Conservation (phyloP, 2,797 vertebrate genomes). For the Notolabrus celidotus region DNA sequence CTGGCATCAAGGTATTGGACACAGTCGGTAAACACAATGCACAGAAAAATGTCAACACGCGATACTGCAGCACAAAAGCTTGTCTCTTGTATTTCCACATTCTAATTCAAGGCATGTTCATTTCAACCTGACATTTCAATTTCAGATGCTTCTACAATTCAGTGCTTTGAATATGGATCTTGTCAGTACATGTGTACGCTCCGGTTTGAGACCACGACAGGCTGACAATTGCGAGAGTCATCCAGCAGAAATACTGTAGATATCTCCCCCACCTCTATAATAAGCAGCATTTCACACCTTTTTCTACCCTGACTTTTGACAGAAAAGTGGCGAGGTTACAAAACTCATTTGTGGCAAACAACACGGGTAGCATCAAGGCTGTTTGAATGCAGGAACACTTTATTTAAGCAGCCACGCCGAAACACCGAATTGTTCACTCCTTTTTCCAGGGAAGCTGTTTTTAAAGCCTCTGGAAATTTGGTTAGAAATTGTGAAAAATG, state of each 20-base stretch:
- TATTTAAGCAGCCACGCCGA: not conserved
- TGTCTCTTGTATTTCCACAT: constrained; percentile 56
- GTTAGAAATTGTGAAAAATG: not conserved
- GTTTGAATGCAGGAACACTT: constrained; percentile 19
- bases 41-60: constrained; percentile 53
- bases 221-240: constrained; percentile 64
- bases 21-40: constrained; percentile 47
- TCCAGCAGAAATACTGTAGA: constrained; percentile 59
- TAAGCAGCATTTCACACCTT: constrained; percentile 19
- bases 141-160: constrained; percentile 69
- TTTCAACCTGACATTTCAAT: constrained; percentile 82
- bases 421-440: not conserved
- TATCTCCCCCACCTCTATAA: constrained; percentile 25
- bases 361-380: constrained; percentile 27
- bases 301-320: constrained; percentile 32
- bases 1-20: constrained; percentile 35
- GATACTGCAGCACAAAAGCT: constrained; percentile 50
- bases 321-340: constrained; percentile 28
- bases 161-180: constrained; percentile 67
- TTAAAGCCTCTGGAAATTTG: not conserved
- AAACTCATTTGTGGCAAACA: constrained; percentile 33
- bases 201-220: constrained; percentile 45
- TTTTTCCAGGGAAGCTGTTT: not conserved
- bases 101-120: constrained; percentile 68
- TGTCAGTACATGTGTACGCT: constrained; percentile 68